Conservation (phyloP, 2,888 invertebrate species). For the Oxycera nigricornis region DNA sequence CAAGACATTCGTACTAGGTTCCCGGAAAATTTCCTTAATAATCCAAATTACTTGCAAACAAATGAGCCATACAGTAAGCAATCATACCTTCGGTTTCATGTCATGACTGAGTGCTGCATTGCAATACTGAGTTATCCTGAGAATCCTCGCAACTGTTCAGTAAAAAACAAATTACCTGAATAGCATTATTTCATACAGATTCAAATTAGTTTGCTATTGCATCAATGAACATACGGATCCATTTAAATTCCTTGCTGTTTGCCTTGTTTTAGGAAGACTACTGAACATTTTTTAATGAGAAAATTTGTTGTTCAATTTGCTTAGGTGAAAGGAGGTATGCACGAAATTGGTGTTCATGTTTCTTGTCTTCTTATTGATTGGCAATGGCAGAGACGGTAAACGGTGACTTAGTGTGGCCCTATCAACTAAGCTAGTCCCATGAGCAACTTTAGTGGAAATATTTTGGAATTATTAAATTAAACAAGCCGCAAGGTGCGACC, state of each 20-base stretch:
- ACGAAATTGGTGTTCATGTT: background rate
- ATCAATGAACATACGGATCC: background rate
- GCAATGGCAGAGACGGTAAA: too few relatives aligned
- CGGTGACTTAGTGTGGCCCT: too few relatives aligned
- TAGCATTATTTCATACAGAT: constrained; percentile 18
- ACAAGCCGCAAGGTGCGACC: too few relatives aligned
- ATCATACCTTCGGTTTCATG: background rate
- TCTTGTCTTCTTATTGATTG: too few relatives aligned
- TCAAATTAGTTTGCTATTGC: constrained; percentile 29
- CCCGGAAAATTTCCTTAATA: background rate
- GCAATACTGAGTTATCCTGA: constrained; percentile 11
- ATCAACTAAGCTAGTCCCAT: too few relatives aligned
- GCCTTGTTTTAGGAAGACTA: background rate
- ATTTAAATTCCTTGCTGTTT: background rate
- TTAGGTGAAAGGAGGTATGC: background rate
- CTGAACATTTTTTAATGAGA: background rate
- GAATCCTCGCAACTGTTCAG: constrained; percentile 9
- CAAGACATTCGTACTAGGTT: too few relatives aligned
- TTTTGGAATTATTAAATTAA: too few relatives aligned
- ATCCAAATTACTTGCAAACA: background rate
- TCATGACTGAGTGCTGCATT: constrained; percentile 23
- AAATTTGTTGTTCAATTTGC: constrained; percentile 17
- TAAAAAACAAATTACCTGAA: constrained; percentile 31
- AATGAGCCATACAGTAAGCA: background rate
- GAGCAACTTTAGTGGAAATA: too few relatives aligned